Evolutionary conservation across 2,113 vertebrate species (phyloP).

Genomic region (Atlantisia rogersi): DNA sequence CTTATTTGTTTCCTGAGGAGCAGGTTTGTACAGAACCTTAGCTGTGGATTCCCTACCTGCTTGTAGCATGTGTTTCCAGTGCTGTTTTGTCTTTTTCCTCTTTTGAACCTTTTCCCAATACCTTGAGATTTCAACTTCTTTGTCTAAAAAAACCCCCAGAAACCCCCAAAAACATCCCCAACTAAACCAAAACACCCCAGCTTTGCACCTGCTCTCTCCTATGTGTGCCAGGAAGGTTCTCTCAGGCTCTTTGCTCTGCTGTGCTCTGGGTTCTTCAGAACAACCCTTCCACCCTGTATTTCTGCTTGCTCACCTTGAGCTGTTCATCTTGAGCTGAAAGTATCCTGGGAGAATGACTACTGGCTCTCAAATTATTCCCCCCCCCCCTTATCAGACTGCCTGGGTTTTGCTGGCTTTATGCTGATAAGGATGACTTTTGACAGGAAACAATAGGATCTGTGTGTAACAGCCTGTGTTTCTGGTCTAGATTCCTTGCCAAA

Average conservation of each 20-base stretch:
- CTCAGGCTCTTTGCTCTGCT: not conserved
- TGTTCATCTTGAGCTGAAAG: not conserved
- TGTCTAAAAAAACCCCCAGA: not conserved
- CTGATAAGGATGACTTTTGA: constrained; percentile 14
- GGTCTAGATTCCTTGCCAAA: constrained; percentile 26
- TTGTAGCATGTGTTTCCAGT: not conserved
- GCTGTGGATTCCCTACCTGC: not conserved
- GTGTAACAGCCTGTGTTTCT: constrained; percentile 1
- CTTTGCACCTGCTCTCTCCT: not conserved
- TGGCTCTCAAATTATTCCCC: not conserved
- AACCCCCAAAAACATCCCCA: not conserved
- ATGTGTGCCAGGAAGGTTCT: not conserved
- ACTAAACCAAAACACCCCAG: not conserved
- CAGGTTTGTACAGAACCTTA: not conserved
- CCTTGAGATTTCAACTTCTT: not conserved
- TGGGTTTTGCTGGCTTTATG: not conserved
- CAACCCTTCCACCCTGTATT: not conserved
- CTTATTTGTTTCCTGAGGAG: not conserved
- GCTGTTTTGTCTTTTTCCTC: not conserved
- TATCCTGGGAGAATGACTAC: not conserved
- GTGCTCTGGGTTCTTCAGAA: not conserved
- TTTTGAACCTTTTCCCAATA: not conserved
- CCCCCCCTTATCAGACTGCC: not conserved
- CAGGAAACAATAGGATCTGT: constrained; percentile 32
- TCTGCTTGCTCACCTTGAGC: not conserved